These are phyloP conservation scores for Melanitta fusca DNA, from an alignment of 2,797 vertebrate species.

Conservation along the genomic window DNA sequence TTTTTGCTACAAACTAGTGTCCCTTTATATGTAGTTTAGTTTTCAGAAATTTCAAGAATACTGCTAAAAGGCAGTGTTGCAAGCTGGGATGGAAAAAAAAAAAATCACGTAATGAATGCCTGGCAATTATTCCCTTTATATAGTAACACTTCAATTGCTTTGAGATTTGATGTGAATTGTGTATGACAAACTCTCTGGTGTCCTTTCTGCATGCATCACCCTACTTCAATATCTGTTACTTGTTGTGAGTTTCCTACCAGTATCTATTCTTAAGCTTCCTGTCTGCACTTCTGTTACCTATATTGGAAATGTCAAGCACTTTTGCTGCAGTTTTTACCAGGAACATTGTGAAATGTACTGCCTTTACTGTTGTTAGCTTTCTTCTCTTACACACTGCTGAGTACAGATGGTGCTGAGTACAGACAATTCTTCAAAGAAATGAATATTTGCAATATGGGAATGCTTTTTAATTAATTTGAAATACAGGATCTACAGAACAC, in stretches of 20 bases:
- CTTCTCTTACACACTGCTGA: not conserved
- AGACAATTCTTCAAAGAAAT: not conserved
- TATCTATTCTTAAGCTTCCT: not conserved
- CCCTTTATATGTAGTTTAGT: not conserved
- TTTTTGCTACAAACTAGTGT: not conserved
- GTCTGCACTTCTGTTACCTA: not conserved
- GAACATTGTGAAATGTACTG: not conserved
- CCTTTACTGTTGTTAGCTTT: not conserved
- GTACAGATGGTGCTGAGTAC: not conserved
- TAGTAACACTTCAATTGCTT: not conserved
- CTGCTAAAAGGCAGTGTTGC: not conserved
- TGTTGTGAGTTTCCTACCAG: not conserved
- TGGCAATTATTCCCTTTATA: not conserved
- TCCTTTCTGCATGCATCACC: not conserved
- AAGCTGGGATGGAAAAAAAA: not conserved
- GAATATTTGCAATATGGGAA: not conserved
- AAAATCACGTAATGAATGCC: not conserved
- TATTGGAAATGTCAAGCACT: not conserved
- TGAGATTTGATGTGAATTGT: not conserved
- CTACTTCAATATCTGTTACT: not conserved
- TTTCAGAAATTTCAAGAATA: not conserved
- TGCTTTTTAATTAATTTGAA: not conserved
- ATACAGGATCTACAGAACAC: not conserved
- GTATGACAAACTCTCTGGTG: not conserved
- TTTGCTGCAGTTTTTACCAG: not conserved